Conservation (phyloP, 2,797 vertebrate genomes). For the Hydrophis major region DNA sequence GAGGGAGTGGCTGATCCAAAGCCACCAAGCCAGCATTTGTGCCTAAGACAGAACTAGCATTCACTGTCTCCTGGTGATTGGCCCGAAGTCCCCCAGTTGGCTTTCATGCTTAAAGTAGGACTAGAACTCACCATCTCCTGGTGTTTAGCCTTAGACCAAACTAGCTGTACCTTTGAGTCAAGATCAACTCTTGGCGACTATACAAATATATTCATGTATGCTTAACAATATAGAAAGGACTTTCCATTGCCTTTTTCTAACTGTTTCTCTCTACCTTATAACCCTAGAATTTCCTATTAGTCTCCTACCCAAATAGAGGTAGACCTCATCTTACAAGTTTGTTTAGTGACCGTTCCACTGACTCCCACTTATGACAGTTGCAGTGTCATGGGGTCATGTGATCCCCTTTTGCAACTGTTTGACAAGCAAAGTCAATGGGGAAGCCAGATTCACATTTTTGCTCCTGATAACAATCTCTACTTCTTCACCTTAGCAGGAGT, state of each 20-base stretch:
- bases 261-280: background rate
- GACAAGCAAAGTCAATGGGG: too few species aligned
- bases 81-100: background rate
- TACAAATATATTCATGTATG: background rate
- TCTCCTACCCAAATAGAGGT: background rate
- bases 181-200: background rate
- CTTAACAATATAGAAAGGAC: background rate
- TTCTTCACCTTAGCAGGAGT: background rate
- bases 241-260: background rate
- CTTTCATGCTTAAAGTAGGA: background rate
- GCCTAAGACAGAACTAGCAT: background rate
- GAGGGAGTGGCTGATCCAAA: background rate
- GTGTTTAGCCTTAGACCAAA: background rate
- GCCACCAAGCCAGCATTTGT: background rate
- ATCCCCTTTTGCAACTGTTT: too few species aligned
- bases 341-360: too few species aligned
- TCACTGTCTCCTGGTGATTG: background rate
- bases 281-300: background rate
- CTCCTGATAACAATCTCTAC: background rate
- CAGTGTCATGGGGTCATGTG: too few species aligned
- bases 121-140: background rate
- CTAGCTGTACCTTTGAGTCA: background rate
- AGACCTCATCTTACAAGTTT: background rate
- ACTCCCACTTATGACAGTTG: too few species aligned
- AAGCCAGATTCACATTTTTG: background rate